Evolutionary conservation across 2,113 vertebrate species (phyloP), one percentile per base, ranked within the genome.

Genomic region (Serinus canaria): DNA sequence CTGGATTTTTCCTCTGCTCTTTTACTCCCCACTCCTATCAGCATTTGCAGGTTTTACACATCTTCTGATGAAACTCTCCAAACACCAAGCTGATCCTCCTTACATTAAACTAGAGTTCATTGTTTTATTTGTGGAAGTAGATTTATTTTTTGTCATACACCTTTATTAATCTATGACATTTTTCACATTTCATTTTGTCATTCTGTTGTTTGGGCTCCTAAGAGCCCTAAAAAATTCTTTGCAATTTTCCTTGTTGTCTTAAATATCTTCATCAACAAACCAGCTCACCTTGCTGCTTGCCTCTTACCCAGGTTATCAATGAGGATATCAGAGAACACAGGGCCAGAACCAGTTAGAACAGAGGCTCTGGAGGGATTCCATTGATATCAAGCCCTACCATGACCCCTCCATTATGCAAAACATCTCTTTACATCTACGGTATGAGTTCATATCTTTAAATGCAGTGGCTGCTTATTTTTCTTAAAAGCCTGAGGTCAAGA

Each of bases 361-460:
- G 27, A 49, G 11, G 17, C 13, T 77, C 46, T 69, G 55, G 22
- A 62, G 28, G 6, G 46, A 53, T 70, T 78, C n/a, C 22, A 7
- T 3, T 67, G 15, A 18, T 58, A 33, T 46, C 16, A 16, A 11
- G 6, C 4, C 20, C 20, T 16, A n/a, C 11, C 2, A 4, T 6
- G n/a, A n/a, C 13, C 3, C 24, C 21, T 49, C 21, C 19, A 3
- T n/a, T 75, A 3, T 33, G 11, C 0, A 0, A 85, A 79, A 78
- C 12, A 44, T 8, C 8, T 73, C 15, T 52, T 83, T 79, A 73
- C 11, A 55, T 6, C n/a, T 17, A 7, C 0, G 0, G 6, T 55
- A 19, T 60, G 28, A 72, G 41, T 68, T 76, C 2, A 13, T 46
- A 25, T 22, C 2, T 83, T 89, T 39, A 55, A 70, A 41, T 72